These are phyloP conservation scores for Temnothorax rugatulus DNA, from an alignment of 2,888 invertebrate genomes.

Conservation along the genomic window DNA sequence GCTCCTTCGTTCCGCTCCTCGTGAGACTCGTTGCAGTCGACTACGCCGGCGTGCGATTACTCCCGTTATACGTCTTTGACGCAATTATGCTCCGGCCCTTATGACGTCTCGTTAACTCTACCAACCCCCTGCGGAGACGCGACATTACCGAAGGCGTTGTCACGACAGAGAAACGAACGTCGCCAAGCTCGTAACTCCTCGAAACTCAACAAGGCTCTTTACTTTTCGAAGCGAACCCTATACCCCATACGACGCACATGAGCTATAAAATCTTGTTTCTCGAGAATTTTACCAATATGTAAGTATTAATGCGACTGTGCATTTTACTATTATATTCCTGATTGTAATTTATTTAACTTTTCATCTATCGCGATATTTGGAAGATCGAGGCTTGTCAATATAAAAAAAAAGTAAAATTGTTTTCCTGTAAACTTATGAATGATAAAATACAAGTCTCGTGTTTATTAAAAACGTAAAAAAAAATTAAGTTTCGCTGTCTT, in stretches of 20 bases:
- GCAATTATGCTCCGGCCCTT: slow-evolving; percentile 78
- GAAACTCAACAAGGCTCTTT: slow-evolving; percentile 26
- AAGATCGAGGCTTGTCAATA: not conserved
- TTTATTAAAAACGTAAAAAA: not conserved
- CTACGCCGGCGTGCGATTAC: slow-evolving; percentile 73
- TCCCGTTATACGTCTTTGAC: slow-evolving; percentile 79
- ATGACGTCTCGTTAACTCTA: slow-evolving; percentile 78
- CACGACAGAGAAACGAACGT: slow-evolving; percentile 50
- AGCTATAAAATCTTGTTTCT: not conserved
- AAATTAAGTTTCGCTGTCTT: not conserved
- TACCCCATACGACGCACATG: not conserved
- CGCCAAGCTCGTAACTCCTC: slow-evolving; percentile 1
- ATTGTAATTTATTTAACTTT: not conserved
- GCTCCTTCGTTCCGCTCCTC: slow-evolving; percentile 43
- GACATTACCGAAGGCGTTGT: slow-evolving; percentile 64
- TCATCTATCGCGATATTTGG: not conserved
- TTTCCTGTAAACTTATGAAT: not conserved
- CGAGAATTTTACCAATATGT: not conserved
- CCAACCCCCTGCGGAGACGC: slow-evolving; percentile 66
- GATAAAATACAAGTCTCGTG: not conserved
- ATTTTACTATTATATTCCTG: not conserved
- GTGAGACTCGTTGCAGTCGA: slow-evolving; percentile 61
- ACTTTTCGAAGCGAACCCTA: not conserved
- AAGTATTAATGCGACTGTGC: not conserved
- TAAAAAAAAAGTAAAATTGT: not conserved